phyloP scores from a whole-genome alignment of 1,140 invertebrate genomes.

The Chelonus insularis region DNA sequence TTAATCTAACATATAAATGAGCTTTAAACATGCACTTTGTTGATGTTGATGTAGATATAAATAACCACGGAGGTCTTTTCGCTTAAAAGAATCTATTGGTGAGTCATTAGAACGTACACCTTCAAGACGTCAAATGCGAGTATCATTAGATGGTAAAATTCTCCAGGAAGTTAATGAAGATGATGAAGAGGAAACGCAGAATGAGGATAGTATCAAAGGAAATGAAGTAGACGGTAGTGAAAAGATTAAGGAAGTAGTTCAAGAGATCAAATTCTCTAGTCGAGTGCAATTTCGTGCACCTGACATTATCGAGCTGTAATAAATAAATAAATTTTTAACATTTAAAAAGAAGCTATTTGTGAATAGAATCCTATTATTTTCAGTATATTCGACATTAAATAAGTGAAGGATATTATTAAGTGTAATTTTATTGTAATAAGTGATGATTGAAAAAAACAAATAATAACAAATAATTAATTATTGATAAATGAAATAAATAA shows the following conservation, averaged over 20 bases:
- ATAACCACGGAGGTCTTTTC: conserved; percentile 55
- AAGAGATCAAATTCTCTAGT: conserved; percentile 44
- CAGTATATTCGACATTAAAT: too few relatives aligned
- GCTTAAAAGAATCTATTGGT: conserved; percentile 43
- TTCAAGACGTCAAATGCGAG: conserved; percentile 27
- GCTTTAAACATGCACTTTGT: background rate
- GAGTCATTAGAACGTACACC: conserved; percentile 31
- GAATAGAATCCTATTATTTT: too few relatives aligned
- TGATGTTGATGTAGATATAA: conserved; percentile 46
- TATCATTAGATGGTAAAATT: conserved; percentile 37
- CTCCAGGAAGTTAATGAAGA: conserved; percentile 39
- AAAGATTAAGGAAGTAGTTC: conserved; percentile 36
- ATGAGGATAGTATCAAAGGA: conserved; percentile 2
- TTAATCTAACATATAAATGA: background rate
- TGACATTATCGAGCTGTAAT: conserved; percentile 54
- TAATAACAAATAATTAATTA: too few relatives aligned
- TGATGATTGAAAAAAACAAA: too few relatives aligned
- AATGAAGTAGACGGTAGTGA: conserved; percentile 18
- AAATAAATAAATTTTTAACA: background rate
- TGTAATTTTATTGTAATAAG: too few relatives aligned
- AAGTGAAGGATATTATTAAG: too few relatives aligned
- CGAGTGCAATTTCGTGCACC: conserved; percentile 50
- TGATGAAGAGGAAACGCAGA: conserved; percentile 38
- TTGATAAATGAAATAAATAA: too few relatives aligned
- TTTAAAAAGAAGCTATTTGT: too few relatives aligned